These are phyloP conservation scores for Semaprochilodus insignis DNA, from an alignment of 2,797 vertebrate species.

Conservation along the genomic window DNA sequence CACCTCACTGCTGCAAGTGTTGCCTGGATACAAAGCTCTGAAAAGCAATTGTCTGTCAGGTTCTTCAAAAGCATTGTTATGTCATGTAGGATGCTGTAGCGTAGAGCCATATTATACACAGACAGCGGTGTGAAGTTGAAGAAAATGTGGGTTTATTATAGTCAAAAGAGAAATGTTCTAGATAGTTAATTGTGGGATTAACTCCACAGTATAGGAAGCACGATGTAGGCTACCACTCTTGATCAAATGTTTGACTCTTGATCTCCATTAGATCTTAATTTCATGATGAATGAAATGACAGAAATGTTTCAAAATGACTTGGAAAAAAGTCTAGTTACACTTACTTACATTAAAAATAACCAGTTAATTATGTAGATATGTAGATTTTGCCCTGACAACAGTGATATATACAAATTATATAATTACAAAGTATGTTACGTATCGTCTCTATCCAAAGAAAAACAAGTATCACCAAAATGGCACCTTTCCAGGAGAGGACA, in stretches of 20 bases:
- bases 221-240: background rate
- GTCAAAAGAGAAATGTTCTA: background rate
- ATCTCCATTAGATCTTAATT: no score
- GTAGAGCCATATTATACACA: constrained; percentile 14
- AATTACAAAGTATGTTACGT: no score
- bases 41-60: constrained; percentile 51
- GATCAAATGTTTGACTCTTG: background rate
- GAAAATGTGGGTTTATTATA: constrained; percentile 28
- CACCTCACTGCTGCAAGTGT: constrained; percentile 50
- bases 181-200: background rate
- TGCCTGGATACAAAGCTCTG: constrained; percentile 62
- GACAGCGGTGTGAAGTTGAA: background rate
- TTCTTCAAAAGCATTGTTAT: constrained; percentile 47
- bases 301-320: no score
- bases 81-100: constrained; percentile 37
- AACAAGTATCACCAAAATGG: no score
- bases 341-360: no score
- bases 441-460: no score
- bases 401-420: no score
- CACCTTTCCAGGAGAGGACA: no score
- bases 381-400: no score
- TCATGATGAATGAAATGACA: no score
- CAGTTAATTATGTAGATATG: no score
- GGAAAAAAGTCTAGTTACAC: no score
- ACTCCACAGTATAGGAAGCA: background rate